Conservation (phyloP, 2,113 vertebrate genomes). For the Alaudala cheleensis region DNA sequence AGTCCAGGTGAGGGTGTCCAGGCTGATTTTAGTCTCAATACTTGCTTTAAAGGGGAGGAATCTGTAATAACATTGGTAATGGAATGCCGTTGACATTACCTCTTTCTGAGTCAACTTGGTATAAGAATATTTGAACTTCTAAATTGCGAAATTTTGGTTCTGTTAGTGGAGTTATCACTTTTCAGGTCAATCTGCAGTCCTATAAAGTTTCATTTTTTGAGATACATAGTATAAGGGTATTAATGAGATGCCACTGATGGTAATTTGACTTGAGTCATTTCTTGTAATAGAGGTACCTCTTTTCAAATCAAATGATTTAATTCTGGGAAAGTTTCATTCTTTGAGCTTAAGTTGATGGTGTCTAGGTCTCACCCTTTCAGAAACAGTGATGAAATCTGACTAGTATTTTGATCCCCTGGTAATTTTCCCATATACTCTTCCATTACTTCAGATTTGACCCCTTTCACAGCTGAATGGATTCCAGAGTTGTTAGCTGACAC, state of each 20-base stretch:
- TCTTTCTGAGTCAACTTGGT: background rate
- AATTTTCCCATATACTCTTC: background rate
- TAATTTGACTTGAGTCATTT: background rate
- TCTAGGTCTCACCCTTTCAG: background rate
- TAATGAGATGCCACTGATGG: background rate
- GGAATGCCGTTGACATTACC: background rate
- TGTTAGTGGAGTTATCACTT: background rate
- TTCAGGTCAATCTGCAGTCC: background rate
- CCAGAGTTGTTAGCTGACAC: background rate
- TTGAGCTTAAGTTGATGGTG: background rate
- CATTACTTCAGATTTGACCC: background rate
- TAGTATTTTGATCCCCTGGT: background rate
- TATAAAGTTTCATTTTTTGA: background rate
- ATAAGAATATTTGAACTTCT: background rate
- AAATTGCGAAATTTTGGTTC: background rate
- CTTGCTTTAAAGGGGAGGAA: background rate
- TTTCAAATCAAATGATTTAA: background rate
- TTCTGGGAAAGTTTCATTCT: background rate
- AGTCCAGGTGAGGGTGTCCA: background rate
- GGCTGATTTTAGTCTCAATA: background rate
- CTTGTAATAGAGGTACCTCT: background rate
- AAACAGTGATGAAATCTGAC: background rate
- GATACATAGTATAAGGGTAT: background rate
- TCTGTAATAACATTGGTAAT: background rate
- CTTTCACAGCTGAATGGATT: background rate